A percentile compares a stretch with the other conserved stretches of the same genome.
Conservation (phyloP, 2,113 vertebrate genomes). For the Elephas maximus region DNA sequence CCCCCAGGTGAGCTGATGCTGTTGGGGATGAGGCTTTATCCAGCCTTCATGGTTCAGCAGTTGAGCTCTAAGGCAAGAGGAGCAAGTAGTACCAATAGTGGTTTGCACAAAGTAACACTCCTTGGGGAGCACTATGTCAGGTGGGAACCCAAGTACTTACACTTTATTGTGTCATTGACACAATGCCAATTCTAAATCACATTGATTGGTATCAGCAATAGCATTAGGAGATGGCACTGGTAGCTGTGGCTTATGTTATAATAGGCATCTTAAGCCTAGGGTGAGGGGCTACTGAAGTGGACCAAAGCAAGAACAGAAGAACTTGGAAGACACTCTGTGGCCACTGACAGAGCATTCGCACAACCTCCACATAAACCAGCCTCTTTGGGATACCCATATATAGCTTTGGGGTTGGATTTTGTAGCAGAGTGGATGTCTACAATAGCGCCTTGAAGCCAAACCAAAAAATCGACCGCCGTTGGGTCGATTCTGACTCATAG, state of each 20-base stretch:
- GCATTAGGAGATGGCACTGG: neutral
- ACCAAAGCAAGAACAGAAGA: slow-evolving; percentile 1
- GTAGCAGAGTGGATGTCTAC: neutral
- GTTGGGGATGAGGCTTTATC: neutral
- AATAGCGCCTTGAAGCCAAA: neutral
- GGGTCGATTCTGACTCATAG: neutral
- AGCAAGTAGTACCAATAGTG: neutral
- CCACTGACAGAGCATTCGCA: neutral
- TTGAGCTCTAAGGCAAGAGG: neutral
- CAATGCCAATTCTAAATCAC: neutral
- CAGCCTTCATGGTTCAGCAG: neutral
- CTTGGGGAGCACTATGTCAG: neutral
- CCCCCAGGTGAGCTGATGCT: neutral
- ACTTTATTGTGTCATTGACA: neutral
- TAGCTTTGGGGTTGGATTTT: neutral
- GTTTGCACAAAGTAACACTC: neutral
- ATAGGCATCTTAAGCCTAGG: neutral
- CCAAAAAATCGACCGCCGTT: neutral
- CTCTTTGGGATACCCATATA: neutral
- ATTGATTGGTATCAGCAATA: neutral
- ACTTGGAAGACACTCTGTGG: neutral
- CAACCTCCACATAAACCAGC: neutral
- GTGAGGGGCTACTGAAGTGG: neutral
- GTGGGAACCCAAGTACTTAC: neutral
- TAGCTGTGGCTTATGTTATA: neutral